These are phyloP conservation scores for Tethya wilhelma DNA, from an alignment of 37 sponge, comb jelly and placozoan species.

Conservation along the genomic window DNA sequence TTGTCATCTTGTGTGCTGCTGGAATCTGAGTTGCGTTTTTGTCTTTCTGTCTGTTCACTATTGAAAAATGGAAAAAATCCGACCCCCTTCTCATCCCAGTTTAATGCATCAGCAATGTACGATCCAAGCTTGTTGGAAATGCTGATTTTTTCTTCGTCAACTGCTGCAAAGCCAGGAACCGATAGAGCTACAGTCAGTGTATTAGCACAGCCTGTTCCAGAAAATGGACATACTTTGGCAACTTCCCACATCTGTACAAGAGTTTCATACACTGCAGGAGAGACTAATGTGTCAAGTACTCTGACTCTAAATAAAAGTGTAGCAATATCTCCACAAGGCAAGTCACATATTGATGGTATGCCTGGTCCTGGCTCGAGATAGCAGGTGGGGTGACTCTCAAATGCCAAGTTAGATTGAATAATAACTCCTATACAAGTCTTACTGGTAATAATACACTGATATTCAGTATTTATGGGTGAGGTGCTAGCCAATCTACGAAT, in stretches of 20 bases:
- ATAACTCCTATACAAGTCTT: no score
- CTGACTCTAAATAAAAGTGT: conserved; percentile 34
- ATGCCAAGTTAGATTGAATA: no score
- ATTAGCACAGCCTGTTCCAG: background rate
- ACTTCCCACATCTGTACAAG: conserved; percentile 29
- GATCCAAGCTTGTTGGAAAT: background rate
- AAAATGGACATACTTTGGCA: conserved; percentile 5
- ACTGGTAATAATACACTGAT: no score
- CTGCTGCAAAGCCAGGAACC: background rate
- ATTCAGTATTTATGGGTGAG: no score
- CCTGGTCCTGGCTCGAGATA: conserved; percentile 33
- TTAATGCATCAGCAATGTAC: conserved; percentile 3
- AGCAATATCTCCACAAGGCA: conserved; percentile 15
- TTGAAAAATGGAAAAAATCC: conserved; percentile 35
- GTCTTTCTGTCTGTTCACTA: background rate
- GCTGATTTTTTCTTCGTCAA: no score
- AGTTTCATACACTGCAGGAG: conserved; percentile 23
- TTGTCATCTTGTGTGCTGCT: background rate
- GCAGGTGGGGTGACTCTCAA: conserved; percentile 36
- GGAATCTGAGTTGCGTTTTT: background rate
- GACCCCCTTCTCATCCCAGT: conserved; percentile 16
- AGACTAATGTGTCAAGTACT: conserved; percentile 3
- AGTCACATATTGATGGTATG: conserved; percentile 32
- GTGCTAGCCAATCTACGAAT: conserved; percentile 21
- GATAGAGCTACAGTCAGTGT: background rate